Evolutionary conservation across 2,888 invertebrate genomes (phyloP), one percentile per base, ranked within the genome.

Genomic region (Formica aserva): DNA sequence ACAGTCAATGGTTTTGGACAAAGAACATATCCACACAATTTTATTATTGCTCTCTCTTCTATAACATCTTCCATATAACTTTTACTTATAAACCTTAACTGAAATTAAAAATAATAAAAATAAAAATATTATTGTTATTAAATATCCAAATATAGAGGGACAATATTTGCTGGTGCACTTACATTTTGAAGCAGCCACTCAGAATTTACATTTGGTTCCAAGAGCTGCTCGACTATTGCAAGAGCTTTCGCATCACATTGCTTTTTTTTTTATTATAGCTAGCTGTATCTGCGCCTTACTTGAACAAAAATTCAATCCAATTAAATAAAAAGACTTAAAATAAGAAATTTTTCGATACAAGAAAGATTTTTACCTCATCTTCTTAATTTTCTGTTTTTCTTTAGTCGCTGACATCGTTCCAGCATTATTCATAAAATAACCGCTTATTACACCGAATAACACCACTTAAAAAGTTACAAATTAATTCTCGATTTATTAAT

Each of bases 11-110:
- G 88, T 69, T 96, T 96, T 3, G 95, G 94, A 94, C 98, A 99
- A 11, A 98, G 91, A 0, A 98, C 97, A 95, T 98, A 99, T 2
- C 98, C 98, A 95, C 99, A 99, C 0, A 97, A 89, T 90, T 97
- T 97, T 13, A 95, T 95, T 72, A 98, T 97, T 18, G 97, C 96
- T 91, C 98, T 95, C 95, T 99, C 98, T 94, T 98, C 98, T 5
- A 97, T 96, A 18, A 98, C 95, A 94, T 98, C 98, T 89, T 97
- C 97, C 93, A 98, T 98, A 93, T 98, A 97, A 66, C 95, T 94
- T 91, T 96, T 97, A 92, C 97, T 97, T 69, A 98, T 97, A 88
- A 96, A 96, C 71, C 96, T 95, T 66, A 98, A 95, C 96, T 98
- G 90, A 52, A 52, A 52, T 52, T 9, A 90, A 86, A 66, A 52